Evolutionary conservation across 2,888 invertebrate genomes (phyloP), one percentile per base, ranked within the genome.

Genomic region (Latrodectus hesperus): DNA sequence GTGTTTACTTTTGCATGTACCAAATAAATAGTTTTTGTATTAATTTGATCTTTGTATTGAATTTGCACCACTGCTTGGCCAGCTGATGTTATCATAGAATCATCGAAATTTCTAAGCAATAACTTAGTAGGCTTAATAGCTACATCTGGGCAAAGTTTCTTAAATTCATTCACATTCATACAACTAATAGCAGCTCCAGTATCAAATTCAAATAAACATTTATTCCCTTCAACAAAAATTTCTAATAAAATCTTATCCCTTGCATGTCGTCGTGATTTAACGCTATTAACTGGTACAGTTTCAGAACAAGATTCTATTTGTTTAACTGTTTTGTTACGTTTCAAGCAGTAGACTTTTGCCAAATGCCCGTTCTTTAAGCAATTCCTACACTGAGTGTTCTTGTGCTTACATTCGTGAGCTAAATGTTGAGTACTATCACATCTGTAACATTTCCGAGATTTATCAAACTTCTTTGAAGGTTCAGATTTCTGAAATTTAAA

Each of bases 1-100:
- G 79, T 55, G 79, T 79, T 79, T 79, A 71, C 79, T 71, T 71
- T 79, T 79, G 71, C 79, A 79, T 79, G 79, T 79, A 79, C 79
- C 70, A 78, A 78, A 78, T 78, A 78, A 78, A 78, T 77, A 77
- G 53, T 77, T 77, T 77, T 49, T 77, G 77, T 77, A 77, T 77
- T 77, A 77, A 77, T 77, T 77, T 77, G 77, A 77, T 77, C 77
- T 77, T 77, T 68, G 77, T 77, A 77, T 77, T 77, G 77, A 68
- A 68, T 77, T 77, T 77, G 77, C 77, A 77, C 77, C 77, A 77
- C 77, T 77, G 77, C 77, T 77, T 77, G 77, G 77, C 77, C 77
- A 77, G 77, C 77, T 77, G 77, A 77, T 77, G 77, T 77, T 77
- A 77, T 77, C 67, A 67, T 67, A 67, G 67, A 67, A 67, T 67